These are phyloP conservation scores for Eueides isabella DNA, from an alignment of 1,140 invertebrate genomes.

Conservation along the genomic window DNA sequence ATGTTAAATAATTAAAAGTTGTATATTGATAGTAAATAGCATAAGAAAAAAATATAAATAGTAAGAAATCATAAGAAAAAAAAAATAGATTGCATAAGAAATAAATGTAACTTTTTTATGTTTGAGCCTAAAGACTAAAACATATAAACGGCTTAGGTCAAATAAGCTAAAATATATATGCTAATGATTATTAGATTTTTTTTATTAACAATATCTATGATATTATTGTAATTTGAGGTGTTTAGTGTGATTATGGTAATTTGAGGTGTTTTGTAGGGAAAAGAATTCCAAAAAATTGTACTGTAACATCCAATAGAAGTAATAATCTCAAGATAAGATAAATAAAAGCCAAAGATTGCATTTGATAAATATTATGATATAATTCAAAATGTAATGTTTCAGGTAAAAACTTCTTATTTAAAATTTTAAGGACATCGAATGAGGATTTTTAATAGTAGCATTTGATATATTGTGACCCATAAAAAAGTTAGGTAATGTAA, in stretches of 20 bases:
- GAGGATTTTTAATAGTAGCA: not conserved
- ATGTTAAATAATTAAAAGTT: not conserved
- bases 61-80: too few relatives aligned
- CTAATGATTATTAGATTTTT: too few relatives aligned
- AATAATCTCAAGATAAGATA: slow-evolving; percentile 28
- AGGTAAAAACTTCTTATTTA: not conserved
- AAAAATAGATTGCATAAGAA: too few relatives aligned
- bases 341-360: slow-evolving; percentile 16
- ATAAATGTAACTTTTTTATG: too few relatives aligned
- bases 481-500: not conserved
- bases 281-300: not conserved
- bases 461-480: not conserved
- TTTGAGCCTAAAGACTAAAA: too few relatives aligned
- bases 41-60: too few relatives aligned
- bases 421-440: too few relatives aligned
- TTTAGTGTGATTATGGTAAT: not conserved
- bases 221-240: not conserved
- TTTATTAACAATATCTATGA: not conserved
- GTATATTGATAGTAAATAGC: not conserved
- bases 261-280: not conserved
- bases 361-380: slow-evolving; percentile 26
- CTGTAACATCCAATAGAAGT: slow-evolving; percentile 25
- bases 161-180: too few relatives aligned
- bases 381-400: not conserved
- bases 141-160: too few relatives aligned